Evolutionary conservation across 2,888 invertebrate species (phyloP), one percentile per base, ranked within the genome.

Genomic region (Elgonia sp.): DNA sequence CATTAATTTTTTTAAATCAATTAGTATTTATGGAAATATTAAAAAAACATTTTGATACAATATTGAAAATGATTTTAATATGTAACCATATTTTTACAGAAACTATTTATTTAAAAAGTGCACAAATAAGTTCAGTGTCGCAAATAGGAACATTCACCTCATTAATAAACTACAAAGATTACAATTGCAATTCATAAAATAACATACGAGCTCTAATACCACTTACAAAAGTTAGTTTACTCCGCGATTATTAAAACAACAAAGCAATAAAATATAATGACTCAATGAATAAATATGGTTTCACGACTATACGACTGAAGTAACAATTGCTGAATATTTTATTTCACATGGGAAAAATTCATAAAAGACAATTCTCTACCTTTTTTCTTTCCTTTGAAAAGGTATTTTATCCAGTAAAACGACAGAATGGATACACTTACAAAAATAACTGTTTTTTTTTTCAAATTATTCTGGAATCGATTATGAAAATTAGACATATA

Each of bases 241-340:
- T 21, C 29, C 14, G 18, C 21, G 29, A 81, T 81, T 86, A 81
- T 72, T 73, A 76, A 76, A 86, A 62, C 75, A 80, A 76, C 73
- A 42, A 80, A 75, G 80, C 69, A 57, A 80, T 85, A 67, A 80
- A 84, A 70, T 84, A 72, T 84, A 84, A 84, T 84, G 84, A 70
- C 63, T 63, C 84, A 84, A 84, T 79, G 84, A 85, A 81, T 86
- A 70, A 86, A 86, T 76, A 80, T 86, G 69, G 57, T 7, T 70
- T 70, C 40, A n/a, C 75, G 63, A 55, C 60, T 57, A n/a, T n/a
- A 50, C 60, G 18, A 46, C 53, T 53, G 73, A 42, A 21, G 55
- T 65, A 73, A 85, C 73, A 42, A 73, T 80, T 57, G 70, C 40
- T 85, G 85, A 85, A 85, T 85, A 73, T 62, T 76, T 76, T 53